These are phyloP conservation scores for Calliopum simillimum DNA, from an alignment of 2,888 invertebrate genomes.

Conservation along the genomic window DNA sequence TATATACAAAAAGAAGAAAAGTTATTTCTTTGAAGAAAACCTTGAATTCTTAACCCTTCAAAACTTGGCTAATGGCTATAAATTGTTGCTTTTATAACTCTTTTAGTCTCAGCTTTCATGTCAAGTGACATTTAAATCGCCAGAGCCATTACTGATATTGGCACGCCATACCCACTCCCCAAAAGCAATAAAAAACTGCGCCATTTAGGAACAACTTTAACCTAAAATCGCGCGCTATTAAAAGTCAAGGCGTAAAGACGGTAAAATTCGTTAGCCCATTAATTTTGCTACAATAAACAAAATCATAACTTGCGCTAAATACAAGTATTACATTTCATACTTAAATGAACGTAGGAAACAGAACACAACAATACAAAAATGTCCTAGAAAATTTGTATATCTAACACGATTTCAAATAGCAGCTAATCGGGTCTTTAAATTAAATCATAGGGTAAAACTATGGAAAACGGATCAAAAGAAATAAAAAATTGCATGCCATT, in stretches of 20 bases:
- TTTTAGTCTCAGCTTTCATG: slow-evolving; percentile 13
- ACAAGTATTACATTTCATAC: slow-evolving; percentile 46
- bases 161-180: slow-evolving; percentile 40
- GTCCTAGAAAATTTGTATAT: slow-evolving; percentile 46
- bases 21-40: too few species aligned
- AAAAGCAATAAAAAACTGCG: slow-evolving; percentile 47
- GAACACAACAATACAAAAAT: slow-evolving; percentile 15
- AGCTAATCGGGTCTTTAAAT: slow-evolving; percentile 25
- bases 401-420: slow-evolving; percentile 46
- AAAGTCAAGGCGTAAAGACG: slow-evolving; percentile 45
- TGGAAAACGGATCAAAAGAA: neutral
- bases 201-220: slow-evolving; percentile 3
- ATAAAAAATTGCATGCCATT: slow-evolving; percentile 36
- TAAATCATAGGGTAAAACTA: neutral
- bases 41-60: too few species aligned
- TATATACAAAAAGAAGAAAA: too few species aligned
- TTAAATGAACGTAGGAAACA: slow-evolving; percentile 1
- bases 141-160: too few species aligned
- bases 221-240: slow-evolving; percentile 49
- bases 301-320: slow-evolving; percentile 59
- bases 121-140: slow-evolving; percentile 12
- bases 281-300: slow-evolving; percentile 60
- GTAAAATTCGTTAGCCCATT: slow-evolving; percentile 56
- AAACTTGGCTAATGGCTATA: too few species aligned
- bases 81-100: neutral